Percentiles rank a stretch among this genome's conserved stretches.
phyloP scores from a whole-genome alignment of 30 jellyfish, hydroid and myxozoan genomes.

The Rhopilema esculentum region DNA sequence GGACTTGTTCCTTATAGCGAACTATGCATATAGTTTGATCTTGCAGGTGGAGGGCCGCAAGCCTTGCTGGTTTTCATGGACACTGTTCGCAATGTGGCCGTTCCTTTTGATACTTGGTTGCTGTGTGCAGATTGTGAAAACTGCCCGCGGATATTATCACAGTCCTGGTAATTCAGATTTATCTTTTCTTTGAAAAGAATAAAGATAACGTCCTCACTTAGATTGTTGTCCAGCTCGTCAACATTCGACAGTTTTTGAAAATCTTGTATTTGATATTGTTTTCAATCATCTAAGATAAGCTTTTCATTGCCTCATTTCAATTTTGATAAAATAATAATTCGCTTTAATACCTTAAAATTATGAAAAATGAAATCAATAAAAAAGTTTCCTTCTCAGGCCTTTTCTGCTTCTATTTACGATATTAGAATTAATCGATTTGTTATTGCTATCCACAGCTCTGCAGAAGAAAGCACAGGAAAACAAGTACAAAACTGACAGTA shows the following conservation, averaged over 20 bases:
- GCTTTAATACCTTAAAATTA: no score
- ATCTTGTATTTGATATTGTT: no score
- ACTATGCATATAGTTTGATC: conserved; percentile 53
- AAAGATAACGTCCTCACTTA: not conserved
- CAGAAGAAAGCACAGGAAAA: conserved; percentile 52
- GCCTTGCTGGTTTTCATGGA: conserved; percentile 96
- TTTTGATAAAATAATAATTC: no score
- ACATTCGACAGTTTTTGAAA: no score
- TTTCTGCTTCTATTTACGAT: not conserved
- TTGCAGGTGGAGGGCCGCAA: conserved; percentile 20
- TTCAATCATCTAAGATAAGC: no score
- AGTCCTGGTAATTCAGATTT: conserved; percentile 46
- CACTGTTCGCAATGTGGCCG: conserved; percentile 85
- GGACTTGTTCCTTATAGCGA: conserved; percentile 74
- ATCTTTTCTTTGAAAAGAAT: not conserved
- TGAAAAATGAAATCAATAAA: no score
- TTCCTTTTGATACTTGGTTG: conserved; percentile 78
- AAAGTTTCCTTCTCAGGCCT: no score
- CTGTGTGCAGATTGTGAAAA: conserved; percentile 83
- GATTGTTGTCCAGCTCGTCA: not conserved
- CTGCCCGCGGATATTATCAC: conserved; percentile 79
- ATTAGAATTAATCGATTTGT: not conserved
- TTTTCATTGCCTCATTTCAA: no score
- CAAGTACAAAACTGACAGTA: conserved; percentile 71
- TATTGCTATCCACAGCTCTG: conserved; percentile 6